A percentile compares a stretch with the other conserved stretches of the same genome.
phyloP scores from a whole-genome alignment of 37 sponge, comb jelly and placozoan species.

The Agelas oroides region DNA sequence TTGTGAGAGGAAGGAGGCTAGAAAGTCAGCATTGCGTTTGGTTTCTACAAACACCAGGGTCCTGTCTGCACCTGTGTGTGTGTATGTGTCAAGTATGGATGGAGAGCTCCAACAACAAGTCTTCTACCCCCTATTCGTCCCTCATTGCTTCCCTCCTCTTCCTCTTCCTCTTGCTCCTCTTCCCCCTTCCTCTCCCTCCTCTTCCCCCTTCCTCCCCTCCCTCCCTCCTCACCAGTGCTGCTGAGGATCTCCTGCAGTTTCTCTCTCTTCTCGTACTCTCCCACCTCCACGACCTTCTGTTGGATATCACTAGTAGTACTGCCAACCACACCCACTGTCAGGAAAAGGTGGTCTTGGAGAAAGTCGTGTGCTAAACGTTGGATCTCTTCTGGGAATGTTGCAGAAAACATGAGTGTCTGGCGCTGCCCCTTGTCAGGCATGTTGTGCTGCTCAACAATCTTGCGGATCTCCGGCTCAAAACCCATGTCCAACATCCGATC shows the following conservation, averaged over 20 bases:
- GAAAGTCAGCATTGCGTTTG: constrained; percentile 92
- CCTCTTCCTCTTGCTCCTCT: no score
- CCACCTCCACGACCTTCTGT: constrained; percentile 86
- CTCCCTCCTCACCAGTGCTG: constrained; percentile 36
- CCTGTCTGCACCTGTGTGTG: constrained; percentile 72
- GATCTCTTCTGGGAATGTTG: constrained; percentile 94
- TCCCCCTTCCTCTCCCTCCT: not conserved
- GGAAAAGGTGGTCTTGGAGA: constrained; percentile 87
- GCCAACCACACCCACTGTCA: constrained; percentile 92
- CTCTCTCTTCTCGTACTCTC: constrained; percentile 79
- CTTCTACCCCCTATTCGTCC: no score
- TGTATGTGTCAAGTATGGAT: not conserved
- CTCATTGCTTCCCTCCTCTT: no score
- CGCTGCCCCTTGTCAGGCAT: constrained; percentile 75
- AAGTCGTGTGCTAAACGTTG: constrained; percentile 88
- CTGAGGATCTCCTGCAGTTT: constrained; percentile 85
- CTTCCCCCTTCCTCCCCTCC: not conserved
- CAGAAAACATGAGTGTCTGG: constrained; percentile 98
- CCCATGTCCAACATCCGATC: constrained; percentile 99
- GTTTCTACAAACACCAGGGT: constrained; percentile 94
- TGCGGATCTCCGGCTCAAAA: constrained; percentile 79
- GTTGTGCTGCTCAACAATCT: constrained; percentile 67
- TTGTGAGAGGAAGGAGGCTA: constrained; percentile 91
- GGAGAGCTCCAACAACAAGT: not conserved
- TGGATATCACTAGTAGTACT: constrained; percentile 87